Evolutionary conservation across 1,140 invertebrate genomes (phyloP).

Genomic region (Trissolcus basalis): DNA sequence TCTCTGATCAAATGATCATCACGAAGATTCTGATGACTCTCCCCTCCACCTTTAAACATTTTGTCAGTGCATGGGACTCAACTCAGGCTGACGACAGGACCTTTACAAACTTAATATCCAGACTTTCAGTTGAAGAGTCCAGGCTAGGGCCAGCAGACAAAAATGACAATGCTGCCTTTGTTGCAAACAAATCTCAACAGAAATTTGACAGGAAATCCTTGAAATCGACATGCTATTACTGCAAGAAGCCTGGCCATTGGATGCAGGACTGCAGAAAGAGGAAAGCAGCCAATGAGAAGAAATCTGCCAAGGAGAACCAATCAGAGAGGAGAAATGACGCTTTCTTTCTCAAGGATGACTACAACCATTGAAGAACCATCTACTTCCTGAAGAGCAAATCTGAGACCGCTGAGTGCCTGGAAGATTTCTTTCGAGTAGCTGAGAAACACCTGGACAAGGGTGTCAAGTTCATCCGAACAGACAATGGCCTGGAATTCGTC

Average conservation of each 20-base stretch:
- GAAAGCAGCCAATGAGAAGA: slow-evolving; percentile 5
- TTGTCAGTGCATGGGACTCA: slow-evolving; percentile 68
- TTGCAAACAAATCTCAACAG: neutral
- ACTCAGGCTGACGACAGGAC: slow-evolving; percentile 49
- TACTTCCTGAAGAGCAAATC: slow-evolving; percentile 71
- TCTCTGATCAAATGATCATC: slow-evolving; percentile 61
- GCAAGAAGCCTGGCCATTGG: slow-evolving; percentile 15
- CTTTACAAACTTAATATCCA: slow-evolving; percentile 54
- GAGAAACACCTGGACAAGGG: slow-evolving; percentile 15
- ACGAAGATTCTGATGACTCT: slow-evolving; percentile 65
- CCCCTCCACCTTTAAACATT: slow-evolving; percentile 61
- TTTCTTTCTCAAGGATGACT: slow-evolving; percentile 72
- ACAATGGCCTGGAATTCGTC: slow-evolving; percentile 72
- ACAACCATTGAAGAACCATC: slow-evolving; percentile 65
- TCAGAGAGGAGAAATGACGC: slow-evolving; percentile 68
- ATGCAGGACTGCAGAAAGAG: slow-evolving; percentile 7
- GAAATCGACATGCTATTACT: slow-evolving; percentile 24
- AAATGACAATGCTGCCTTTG: slow-evolving; percentile 2
- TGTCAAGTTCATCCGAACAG: slow-evolving; percentile 63
- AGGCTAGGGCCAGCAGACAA: slow-evolving; percentile 13
- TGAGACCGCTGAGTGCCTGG: slow-evolving; percentile 63
- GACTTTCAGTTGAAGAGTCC: slow-evolving; percentile 43
- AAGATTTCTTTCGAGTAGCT: slow-evolving; percentile 37
- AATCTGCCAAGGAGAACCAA: neutral
- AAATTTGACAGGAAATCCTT: slow-evolving; percentile 5